Conservation (phyloP, 2,113 vertebrate genomes). For the Forbesichthys papilliferus region DNA sequence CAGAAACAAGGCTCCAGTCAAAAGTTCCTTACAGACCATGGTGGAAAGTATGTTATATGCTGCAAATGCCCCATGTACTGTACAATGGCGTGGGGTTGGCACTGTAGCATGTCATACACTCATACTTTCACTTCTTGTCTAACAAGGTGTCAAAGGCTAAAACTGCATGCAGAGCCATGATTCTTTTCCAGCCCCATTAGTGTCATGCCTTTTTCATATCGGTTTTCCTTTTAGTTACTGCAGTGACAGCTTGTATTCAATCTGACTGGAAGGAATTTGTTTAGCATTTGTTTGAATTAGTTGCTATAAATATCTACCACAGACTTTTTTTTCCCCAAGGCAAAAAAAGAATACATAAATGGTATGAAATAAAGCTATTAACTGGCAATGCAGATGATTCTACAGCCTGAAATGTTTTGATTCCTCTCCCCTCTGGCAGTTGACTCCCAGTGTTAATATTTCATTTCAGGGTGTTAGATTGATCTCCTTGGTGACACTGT, state of each 20-base stretch:
- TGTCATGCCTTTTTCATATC: constrained; percentile 37
- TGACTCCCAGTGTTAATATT: constrained; percentile 44
- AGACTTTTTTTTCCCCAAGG: background rate
- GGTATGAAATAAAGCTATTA: constrained; percentile 14
- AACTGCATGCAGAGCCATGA: constrained; percentile 23
- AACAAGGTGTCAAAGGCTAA: constrained; percentile 7
- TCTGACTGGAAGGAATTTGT: background rate
- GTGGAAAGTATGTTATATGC: background rate
- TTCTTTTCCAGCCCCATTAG: constrained; percentile 27
- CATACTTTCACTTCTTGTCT: background rate
- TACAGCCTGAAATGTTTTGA: constrained; percentile 34
- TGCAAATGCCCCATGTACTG: too few relatives aligned
- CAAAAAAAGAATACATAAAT: too few relatives aligned
- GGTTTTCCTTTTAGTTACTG: constrained; percentile 47
- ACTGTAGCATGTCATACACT: too few relatives aligned
- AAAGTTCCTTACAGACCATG: constrained; percentile 8
- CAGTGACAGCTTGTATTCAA: background rate
- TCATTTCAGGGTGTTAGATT: constrained; percentile 18
- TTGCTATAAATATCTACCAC: constrained; percentile 3
- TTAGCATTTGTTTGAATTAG: background rate
- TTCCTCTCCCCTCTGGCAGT: constrained; percentile 49
- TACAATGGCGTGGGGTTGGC: too few relatives aligned
- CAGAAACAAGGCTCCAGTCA: background rate
- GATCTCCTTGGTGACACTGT: constrained; percentile 16
- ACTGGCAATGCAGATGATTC: constrained; percentile 42